A percentile compares a stretch with the other conserved stretches of the same genome.
phyloP scores from a whole-genome alignment of 1,140 invertebrate genomes.

The Lasioglossum baleicum region DNA sequence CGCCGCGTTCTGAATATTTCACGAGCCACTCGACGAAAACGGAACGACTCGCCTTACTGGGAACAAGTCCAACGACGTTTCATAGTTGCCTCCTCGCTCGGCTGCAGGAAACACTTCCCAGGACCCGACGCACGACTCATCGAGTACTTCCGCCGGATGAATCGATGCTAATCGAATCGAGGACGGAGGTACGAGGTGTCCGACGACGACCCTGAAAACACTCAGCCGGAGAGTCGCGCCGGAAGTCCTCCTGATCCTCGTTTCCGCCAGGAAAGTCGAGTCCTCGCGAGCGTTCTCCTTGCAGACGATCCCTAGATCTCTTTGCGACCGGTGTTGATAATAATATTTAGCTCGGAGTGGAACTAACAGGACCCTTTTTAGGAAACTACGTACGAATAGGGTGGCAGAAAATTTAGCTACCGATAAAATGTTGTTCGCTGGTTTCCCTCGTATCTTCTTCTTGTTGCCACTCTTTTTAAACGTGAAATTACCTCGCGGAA shows the following conservation, averaged over 20 bases:
- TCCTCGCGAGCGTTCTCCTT: too few species aligned
- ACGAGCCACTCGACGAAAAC: neutral
- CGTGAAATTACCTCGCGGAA: too few species aligned
- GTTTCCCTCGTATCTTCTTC: too few species aligned
- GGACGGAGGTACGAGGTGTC: neutral
- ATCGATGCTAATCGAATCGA: conserved; percentile 29
- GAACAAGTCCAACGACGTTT: neutral
- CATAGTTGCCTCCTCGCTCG: neutral
- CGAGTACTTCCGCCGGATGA: neutral
- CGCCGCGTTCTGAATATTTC: conserved; percentile 31
- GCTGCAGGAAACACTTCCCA: neutral
- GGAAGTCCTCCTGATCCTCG: conserved; percentile 5
- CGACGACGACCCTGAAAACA: neutral
- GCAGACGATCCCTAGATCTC: too few species aligned
- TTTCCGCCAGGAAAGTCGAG: neutral
- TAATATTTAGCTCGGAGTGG: too few species aligned
- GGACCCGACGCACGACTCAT: neutral
- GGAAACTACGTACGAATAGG: too few species aligned
- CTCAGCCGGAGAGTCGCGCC: neutral
- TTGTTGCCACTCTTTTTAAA: too few species aligned
- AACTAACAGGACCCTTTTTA: too few species aligned
- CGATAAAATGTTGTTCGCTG: too few species aligned
- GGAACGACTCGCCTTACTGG: conserved; percentile 26
- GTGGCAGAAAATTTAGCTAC: too few species aligned
- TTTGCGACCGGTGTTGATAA: too few species aligned